Evolutionary conservation across 35 echinoderm and acorn worm genomes (phyloP).

Genomic region (Diadema setosum): DNA sequence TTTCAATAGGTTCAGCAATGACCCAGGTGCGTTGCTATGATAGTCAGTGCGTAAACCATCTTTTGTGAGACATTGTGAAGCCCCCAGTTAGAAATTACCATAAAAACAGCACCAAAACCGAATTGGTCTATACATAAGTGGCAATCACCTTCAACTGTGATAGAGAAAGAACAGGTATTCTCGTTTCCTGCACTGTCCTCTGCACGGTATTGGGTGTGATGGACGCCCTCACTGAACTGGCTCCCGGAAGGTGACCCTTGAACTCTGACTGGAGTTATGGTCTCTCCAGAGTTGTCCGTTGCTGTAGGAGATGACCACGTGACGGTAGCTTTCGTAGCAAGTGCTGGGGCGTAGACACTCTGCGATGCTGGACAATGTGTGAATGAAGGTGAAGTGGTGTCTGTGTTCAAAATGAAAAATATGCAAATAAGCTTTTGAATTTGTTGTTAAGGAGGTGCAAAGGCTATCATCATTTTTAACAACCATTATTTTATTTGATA

Average conservation of each 20-base stretch:
- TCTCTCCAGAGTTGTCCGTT: conserved; percentile 33
- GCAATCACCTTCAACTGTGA: conserved; percentile 6
- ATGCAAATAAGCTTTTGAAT: no score
- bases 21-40: no score
- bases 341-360: not conserved
- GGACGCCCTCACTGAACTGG: not conserved
- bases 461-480: no score
- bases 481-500: no score
- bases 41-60: no score
- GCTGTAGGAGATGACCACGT: not conserved
- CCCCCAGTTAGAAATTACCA: no score
- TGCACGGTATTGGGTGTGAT: not conserved
- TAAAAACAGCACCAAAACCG: no score
- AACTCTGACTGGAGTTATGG: not conserved
- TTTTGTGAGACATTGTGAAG: no score
- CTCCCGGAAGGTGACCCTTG: not conserved
- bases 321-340: not conserved
- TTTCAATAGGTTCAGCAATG: no score
- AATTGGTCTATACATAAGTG: no score
- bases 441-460: no score
- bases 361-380: conserved; percentile 1
- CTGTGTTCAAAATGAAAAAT: not conserved
- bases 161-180: conserved; percentile 11
- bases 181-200: conserved; percentile 27
- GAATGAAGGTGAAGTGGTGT: conserved; percentile 8